Percentiles rank a stretch among this genome's conserved stretches.
phyloP scores from a whole-genome alignment of 2,797 vertebrate species.

The Cynopterus sphinx region DNA sequence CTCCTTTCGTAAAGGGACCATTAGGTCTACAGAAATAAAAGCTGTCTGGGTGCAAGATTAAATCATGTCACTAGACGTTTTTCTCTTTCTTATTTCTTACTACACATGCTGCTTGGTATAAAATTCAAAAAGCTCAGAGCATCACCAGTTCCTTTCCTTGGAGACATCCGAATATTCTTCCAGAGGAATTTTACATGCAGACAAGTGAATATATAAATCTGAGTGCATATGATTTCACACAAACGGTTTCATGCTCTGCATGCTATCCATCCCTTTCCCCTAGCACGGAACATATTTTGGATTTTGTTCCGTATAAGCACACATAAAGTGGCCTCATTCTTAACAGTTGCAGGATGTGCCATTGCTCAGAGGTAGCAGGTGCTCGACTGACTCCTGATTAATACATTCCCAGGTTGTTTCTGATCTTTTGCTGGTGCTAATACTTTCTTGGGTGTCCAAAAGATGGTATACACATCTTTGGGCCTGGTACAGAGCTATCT shows the following conservation, averaged over 20 bases:
- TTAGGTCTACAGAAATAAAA: neutral
- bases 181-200: neutral
- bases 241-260: neutral
- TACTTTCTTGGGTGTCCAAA: neutral
- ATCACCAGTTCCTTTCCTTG: neutral
- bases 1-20: neutral
- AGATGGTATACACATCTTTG: neutral
- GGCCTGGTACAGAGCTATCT: neutral
- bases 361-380: rapidly evolving
- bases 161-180: neutral
- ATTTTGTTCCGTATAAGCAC: neutral
- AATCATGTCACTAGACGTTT: neutral
- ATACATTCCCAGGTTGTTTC: neutral
- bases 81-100: neutral
- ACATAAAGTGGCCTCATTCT: neutral
- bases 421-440: neutral
- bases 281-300: neutral
- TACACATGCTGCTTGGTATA: neutral
- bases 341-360: neutral
- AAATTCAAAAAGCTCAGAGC: neutral
- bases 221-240: neutral
- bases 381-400: neutral
- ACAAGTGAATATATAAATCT: neutral
- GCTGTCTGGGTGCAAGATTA: neutral
- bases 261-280: neutral